Evolutionary conservation across 2,113 vertebrate genomes (phyloP).

Genomic region (Xenopus borealis): DNA sequence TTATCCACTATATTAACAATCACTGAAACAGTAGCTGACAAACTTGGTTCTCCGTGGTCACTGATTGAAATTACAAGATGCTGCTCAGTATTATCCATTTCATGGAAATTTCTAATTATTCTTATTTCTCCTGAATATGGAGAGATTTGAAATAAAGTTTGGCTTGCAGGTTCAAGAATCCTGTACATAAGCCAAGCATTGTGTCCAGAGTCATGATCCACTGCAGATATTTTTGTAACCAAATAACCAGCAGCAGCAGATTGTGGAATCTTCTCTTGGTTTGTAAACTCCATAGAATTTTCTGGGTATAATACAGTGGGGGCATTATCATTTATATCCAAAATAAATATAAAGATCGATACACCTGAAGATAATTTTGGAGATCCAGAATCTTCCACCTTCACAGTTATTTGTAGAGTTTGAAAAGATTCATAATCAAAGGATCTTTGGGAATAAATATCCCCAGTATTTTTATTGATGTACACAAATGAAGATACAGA

Average conservation of each 20-base stretch:
- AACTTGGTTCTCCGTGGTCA: conserved; percentile 57
- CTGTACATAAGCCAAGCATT: conserved; percentile 65
- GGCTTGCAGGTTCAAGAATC: conserved; percentile 55
- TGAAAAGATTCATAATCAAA: conserved; percentile 75
- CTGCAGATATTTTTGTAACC: conserved; percentile 62
- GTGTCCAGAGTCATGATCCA: conserved; percentile 64
- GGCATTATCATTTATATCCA: conserved; percentile 63
- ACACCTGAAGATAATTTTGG: conserved; percentile 58
- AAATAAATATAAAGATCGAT: conserved; percentile 46
- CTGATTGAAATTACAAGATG: conserved; percentile 55
- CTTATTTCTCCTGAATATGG: conserved; percentile 61
- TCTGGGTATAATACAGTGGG: conserved; percentile 60
- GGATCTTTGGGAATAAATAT: conserved; percentile 70
- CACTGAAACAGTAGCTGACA: conserved; percentile 44
- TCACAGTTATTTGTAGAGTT: conserved; percentile 65
- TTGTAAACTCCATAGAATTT: conserved; percentile 48
- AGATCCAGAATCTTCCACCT: conserved; percentile 59
- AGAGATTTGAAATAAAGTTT: conserved; percentile 57
- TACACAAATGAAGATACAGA: conserved; percentile 72
- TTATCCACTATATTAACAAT: conserved; percentile 28
- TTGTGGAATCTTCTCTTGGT: conserved; percentile 54
- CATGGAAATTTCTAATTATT: conserved; percentile 55
- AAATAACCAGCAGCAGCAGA: conserved; percentile 60
- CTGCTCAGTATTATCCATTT: conserved; percentile 57
- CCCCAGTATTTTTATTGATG: conserved; percentile 71